phyloP scores from a whole-genome alignment of 2,113 vertebrate species.

The Formicarius rufipectus region DNA sequence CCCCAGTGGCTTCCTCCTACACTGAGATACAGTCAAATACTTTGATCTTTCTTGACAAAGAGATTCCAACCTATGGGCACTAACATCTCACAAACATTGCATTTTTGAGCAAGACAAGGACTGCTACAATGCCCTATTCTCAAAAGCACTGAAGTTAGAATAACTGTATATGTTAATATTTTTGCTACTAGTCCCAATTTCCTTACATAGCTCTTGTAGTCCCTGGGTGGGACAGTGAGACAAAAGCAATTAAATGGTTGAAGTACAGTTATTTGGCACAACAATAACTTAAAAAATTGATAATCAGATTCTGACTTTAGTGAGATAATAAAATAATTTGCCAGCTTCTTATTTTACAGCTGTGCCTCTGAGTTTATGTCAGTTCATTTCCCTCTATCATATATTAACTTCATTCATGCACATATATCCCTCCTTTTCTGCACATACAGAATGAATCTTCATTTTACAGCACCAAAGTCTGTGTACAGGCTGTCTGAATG shows the following conservation, averaged over 20 bases:
- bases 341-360: neutral
- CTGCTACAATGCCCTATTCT: neutral
- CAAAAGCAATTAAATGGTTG: neutral
- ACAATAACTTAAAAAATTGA: neutral
- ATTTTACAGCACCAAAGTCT: neutral
- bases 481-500: neutral
- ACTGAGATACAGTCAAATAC: neutral
- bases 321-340: neutral
- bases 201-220: accelerated
- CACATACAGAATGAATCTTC: neutral
- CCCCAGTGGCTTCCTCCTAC: neutral
- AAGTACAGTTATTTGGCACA: neutral
- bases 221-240: neutral
- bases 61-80: neutral
- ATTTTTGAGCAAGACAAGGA: neutral
- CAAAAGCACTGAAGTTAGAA: neutral
- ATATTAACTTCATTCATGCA: neutral
- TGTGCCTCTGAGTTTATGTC: neutral
- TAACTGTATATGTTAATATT: neutral
- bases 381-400: neutral
- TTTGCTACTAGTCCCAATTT: neutral
- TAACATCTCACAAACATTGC: neutral
- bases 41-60: neutral
- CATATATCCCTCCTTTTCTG: neutral
- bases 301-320: neutral